Evolutionary conservation across 2,797 vertebrate species (phyloP).

Genomic region (Myioborus melanocephalus): DNA sequence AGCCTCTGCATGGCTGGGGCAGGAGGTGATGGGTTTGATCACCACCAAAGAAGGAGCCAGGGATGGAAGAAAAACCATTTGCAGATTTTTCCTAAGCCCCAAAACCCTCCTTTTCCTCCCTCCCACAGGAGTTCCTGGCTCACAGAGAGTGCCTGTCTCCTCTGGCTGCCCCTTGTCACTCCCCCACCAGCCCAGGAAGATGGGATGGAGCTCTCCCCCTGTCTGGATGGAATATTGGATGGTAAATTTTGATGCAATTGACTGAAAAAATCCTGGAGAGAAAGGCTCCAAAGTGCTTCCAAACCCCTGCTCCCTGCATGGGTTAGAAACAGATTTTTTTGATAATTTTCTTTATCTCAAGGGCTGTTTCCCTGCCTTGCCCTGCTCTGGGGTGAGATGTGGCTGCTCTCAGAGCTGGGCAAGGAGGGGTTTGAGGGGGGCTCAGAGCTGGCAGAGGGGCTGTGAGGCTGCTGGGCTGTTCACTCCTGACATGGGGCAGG

Average conservation of each 20-base stretch:
- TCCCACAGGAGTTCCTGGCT: not conserved
- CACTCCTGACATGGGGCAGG: not conserved
- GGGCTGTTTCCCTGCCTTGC: not conserved
- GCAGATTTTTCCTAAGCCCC: not conserved
- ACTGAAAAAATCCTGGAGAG: not conserved
- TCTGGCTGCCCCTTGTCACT: not conserved
- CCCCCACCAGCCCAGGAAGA: rapidly evolving
- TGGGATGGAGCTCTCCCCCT: not conserved
- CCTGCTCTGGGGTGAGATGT: rapidly evolving
- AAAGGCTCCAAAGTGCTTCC: not conserved
- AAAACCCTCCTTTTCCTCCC: not conserved
- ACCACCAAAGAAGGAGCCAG: not conserved
- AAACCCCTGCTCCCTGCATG: not conserved
- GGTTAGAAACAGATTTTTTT: not conserved
- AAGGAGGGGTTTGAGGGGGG: not conserved
- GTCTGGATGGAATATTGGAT: not conserved
- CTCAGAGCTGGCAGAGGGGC: not conserved
- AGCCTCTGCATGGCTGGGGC: not conserved
- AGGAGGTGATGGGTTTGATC: not conserved
- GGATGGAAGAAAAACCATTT: not conserved
- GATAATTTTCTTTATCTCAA: not conserved
- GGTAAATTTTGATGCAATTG: not conserved
- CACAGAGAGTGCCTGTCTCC: not conserved
- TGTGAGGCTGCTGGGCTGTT: not conserved
- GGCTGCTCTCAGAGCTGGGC: not conserved